A percentile compares a stretch with the other conserved stretches of the same genome.
These are phyloP conservation scores for Epistrophe eligans DNA, from an alignment of 2,888 invertebrate genomes.

Conservation along the genomic window DNA sequence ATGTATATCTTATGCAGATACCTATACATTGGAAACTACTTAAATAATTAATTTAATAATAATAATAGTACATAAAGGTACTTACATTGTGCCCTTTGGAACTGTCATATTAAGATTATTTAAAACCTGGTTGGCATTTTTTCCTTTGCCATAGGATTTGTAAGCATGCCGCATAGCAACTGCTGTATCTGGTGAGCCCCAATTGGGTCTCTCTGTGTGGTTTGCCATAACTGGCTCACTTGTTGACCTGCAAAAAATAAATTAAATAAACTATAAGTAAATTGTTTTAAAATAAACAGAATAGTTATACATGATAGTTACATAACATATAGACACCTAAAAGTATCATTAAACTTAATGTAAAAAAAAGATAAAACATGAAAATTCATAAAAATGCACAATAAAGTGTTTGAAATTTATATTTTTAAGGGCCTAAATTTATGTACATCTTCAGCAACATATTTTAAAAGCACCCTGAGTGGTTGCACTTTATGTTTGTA, in stretches of 20 bases:
- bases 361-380: not conserved
- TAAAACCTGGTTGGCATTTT: slow-evolving; percentile 93
- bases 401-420: too few species aligned
- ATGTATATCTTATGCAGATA: not conserved
- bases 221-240: slow-evolving; percentile 83
- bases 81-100: slow-evolving; percentile 97
- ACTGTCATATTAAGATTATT: slow-evolving; percentile 97
- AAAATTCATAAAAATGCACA: too few species aligned
- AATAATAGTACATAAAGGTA: slow-evolving; percentile 78
- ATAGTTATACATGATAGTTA: too few species aligned
- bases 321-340: too few species aligned
- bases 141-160: slow-evolving; percentile 95
- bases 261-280: not conserved
- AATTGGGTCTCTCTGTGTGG: slow-evolving; percentile 77
- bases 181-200: slow-evolving; percentile 87
- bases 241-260: slow-evolving; percentile 80
- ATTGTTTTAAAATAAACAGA: not conserved
- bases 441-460: too few species aligned
- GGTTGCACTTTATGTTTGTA: too few species aligned
- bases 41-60: not conserved
- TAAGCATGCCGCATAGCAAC: slow-evolving; percentile 94
- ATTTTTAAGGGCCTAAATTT: too few species aligned
- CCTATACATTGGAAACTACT: not conserved
- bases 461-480: too few species aligned
- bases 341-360: not conserved